phyloP scores from a whole-genome alignment of 2,888 invertebrate species.

The Platypus cylindrus region DNA sequence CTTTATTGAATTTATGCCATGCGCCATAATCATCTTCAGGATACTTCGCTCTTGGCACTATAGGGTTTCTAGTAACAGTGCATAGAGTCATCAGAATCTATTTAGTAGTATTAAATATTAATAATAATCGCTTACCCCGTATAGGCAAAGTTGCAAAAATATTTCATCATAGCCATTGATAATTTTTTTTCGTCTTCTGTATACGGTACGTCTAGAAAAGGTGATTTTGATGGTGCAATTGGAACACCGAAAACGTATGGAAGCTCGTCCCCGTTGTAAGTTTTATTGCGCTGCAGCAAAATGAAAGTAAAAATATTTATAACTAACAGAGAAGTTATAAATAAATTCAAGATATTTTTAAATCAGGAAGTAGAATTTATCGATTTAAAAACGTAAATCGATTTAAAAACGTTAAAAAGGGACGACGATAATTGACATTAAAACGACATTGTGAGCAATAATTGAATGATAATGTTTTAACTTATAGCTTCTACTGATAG shows the following conservation, averaged over 20 bases:
- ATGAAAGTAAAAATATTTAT: too few relatives aligned
- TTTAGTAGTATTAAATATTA: too few relatives aligned
- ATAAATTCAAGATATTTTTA: conserved; percentile 12
- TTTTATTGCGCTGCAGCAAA: conserved; percentile 57
- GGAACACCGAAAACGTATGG: conserved; percentile 82
- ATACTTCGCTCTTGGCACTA: conserved; percentile 46
- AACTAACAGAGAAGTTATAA: too few relatives aligned
- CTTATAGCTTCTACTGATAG: too few relatives aligned
- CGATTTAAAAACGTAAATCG: too few relatives aligned
- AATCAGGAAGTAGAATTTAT: conserved; percentile 4
- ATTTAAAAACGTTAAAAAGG: too few relatives aligned
- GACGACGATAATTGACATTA: too few relatives aligned
- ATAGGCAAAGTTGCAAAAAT: conserved; percentile 84
- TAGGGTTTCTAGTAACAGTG: conserved; percentile 56
- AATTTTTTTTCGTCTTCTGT: conserved; percentile 65
- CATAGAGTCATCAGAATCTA: too few relatives aligned
- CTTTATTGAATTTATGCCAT: conserved; percentile 52
- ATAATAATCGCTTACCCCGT: conserved; percentile 71
- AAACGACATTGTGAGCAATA: too few relatives aligned
- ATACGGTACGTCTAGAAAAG: conserved; percentile 54
- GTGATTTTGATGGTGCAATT: conserved; percentile 50
- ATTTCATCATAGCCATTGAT: conserved; percentile 76
- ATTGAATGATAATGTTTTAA: too few relatives aligned
- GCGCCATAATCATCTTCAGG: conserved; percentile 3
- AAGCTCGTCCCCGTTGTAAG: conserved; percentile 74